Evolutionary conservation across 2,797 vertebrate species (phyloP).

Genomic region (Schizopygopsis pylzovi): DNA sequence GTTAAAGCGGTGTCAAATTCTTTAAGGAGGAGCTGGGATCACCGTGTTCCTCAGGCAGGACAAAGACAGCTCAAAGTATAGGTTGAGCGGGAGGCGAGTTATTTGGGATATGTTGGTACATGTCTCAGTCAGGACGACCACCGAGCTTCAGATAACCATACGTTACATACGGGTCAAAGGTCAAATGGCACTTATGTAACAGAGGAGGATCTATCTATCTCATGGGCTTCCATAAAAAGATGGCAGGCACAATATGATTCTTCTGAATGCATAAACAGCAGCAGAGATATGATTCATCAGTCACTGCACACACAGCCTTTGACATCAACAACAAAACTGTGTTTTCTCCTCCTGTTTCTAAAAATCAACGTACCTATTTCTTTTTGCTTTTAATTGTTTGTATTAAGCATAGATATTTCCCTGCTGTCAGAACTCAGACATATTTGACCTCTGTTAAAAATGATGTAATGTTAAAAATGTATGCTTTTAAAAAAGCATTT

Average conservation of each 20-base stretch:
- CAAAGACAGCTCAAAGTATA: not conserved
- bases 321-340: not conserved
- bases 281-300: not conserved
- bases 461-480: too few species aligned
- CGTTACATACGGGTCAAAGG: not conserved
- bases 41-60: not conserved
- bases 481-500: not conserved
- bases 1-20: not conserved
- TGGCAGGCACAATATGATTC: not conserved
- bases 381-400: not conserved
- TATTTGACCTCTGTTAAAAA: too few species aligned
- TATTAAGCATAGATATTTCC: not conserved
- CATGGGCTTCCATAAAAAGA: not conserved
- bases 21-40: not conserved
- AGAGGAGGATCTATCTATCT: not conserved
- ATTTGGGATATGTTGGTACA: not conserved
- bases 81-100: not conserved
- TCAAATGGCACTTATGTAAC: not conserved
- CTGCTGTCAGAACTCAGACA: not conserved
- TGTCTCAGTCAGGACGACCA: not conserved
- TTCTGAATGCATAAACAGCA: not conserved
- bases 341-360: not conserved
- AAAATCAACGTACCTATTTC: not conserved
- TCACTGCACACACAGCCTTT: not conserved
- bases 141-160: conserved; percentile 14